These are phyloP conservation scores for Epizoanthus illoricatus DNA, from an alignment of 92 coral and sea anemone genomes.

Conservation along the genomic window DNA sequence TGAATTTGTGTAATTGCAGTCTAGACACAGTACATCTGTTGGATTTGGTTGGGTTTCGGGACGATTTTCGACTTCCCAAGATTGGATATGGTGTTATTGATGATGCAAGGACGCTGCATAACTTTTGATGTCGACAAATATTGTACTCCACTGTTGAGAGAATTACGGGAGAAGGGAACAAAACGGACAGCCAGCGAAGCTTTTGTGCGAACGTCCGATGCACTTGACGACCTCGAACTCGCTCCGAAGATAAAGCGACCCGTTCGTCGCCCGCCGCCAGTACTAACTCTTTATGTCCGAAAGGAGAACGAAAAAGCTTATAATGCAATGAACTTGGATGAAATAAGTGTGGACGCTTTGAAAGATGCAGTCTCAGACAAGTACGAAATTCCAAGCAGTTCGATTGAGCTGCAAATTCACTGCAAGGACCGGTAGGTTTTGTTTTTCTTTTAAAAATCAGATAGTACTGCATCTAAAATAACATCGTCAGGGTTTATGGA, in stretches of 20 bases:
- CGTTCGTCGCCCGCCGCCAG: conserved; percentile 84
- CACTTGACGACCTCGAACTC: conserved; percentile 75
- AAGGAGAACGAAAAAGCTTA: conserved; percentile 85
- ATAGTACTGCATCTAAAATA: neutral
- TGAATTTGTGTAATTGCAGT: neutral
- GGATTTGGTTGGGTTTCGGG: conserved; percentile 1
- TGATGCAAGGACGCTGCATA: conserved; percentile 61
- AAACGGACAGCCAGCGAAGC: conserved; percentile 80
- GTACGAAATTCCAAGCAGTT: conserved; percentile 63
- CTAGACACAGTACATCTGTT: neutral
- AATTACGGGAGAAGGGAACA: conserved; percentile 67
- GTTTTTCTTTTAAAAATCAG: neutral
- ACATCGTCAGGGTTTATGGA: neutral
- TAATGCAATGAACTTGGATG: conserved; percentile 84
- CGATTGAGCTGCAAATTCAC: conserved; percentile 48
- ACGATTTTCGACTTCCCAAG: conserved; percentile 7
- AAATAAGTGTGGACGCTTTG: conserved; percentile 67
- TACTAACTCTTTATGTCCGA: conserved; percentile 78
- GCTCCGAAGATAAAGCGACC: conserved; percentile 77
- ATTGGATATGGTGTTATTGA: conserved; percentile 74
- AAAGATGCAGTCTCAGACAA: conserved; percentile 79
- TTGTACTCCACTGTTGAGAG: conserved; percentile 79
- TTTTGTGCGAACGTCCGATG: conserved; percentile 72
- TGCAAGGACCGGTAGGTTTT: conserved; percentile 18
- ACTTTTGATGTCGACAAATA: conserved; percentile 78